Conservation (phyloP, 2,113 vertebrate genomes). For the Hyaena hyaena region DNA sequence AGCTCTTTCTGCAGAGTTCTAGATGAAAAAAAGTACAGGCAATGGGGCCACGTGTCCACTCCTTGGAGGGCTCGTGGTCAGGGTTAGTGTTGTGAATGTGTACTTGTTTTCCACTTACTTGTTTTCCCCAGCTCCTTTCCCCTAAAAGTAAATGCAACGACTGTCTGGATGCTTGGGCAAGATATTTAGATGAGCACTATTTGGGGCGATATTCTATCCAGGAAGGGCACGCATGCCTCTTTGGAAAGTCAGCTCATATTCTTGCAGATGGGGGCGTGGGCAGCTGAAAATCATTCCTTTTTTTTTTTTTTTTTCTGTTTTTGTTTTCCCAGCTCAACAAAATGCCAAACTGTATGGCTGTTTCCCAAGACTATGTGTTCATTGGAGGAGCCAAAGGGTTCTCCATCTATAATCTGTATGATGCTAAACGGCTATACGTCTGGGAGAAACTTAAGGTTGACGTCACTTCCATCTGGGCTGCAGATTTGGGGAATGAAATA, state of each 20-base stretch:
- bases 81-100: background rate
- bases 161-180: background rate
- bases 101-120: background rate
- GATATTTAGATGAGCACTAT: background rate
- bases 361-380: slow-evolving; percentile 87
- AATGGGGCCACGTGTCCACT: background rate
- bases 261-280: background rate
- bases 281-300: background rate
- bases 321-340: slow-evolving; percentile 86
- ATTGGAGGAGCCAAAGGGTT: slow-evolving; percentile 88
- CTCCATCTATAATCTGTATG: slow-evolving; percentile 83
- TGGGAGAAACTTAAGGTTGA: slow-evolving; percentile 87
- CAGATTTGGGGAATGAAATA: slow-evolving; percentile 72
- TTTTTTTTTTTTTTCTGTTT: slow-evolving; percentile 58
- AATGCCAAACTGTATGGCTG: slow-evolving; percentile 87
- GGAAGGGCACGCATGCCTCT: background rate
- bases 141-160: background rate
- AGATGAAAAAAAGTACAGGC: background rate
- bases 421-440: slow-evolving; percentile 63
- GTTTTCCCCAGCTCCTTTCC: background rate
- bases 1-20: background rate
- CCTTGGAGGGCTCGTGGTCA: background rate
- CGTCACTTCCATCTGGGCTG: slow-evolving; percentile 85
- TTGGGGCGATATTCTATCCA: background rate
- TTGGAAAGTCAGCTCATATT: background rate